Base-by-base conservation (phyloP, 92 coral and sea anemone genomes). In the Porites divaricata region DNA sequence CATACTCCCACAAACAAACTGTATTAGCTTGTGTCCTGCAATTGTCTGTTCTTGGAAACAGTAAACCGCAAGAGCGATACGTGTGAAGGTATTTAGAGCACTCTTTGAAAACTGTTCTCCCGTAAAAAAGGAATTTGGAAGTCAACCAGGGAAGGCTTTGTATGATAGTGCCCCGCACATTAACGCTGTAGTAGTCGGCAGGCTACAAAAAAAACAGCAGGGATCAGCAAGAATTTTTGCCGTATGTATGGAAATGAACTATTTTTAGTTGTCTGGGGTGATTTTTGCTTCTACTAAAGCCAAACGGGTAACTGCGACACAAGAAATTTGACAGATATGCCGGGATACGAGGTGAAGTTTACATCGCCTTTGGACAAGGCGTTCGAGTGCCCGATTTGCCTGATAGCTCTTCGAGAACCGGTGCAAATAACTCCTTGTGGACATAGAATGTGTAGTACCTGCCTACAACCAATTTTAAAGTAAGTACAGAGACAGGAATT, bases 381-480 rank as follows among this genome's bases (percentile, higher is more conserved):
- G 4, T 93, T 97, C 61, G 99, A 97, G 74, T 97, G 99, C 81
- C 99, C 99, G 5, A 87, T 97, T 17, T 97, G 99, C 86, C 89
- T 95, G 90, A 91, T 89, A 23, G 99, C 96, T 22, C 88, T 97
- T 54, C 95, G 99, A 66, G 98, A 93, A n/a, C 99, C 99, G 2
- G 94, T 97, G 1, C 99, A 97, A 76, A 98, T 97, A 11, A 97
- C 99, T 11, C 99, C 99, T 52, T 97, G 99, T 71, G 99, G 99
- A 8, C 99, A 97, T 86, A 97, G 99, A 14, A 90, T 97, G 52
- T 97, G 99, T 80, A 90, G 86, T 78, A 95, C 94, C 14, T 97
- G 99, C 69, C 83, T 97, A 63, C 94, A 97, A 82, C 99, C 99
- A 28, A 95, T 97, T 69, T 80, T 96, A 78, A 95, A 95, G 98